phyloP scores from a whole-genome alignment of 2,888 invertebrate species.

The Andricus curvator region DNA sequence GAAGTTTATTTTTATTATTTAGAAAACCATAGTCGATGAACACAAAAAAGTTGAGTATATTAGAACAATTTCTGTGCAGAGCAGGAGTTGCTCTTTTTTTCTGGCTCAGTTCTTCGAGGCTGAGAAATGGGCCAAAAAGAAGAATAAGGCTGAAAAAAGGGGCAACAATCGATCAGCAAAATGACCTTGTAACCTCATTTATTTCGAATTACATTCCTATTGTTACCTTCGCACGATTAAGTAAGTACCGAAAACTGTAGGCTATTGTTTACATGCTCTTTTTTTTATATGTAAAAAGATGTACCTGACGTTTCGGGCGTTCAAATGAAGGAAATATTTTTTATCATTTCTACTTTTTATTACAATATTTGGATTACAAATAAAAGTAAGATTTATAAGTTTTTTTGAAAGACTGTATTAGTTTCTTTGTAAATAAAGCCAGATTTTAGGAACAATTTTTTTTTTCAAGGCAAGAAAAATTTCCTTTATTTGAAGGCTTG shows the following conservation, averaged over 20 bases:
- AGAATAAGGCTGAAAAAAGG: slow-evolving; percentile 46
- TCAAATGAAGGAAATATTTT: slow-evolving; percentile 49
- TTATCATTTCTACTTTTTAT: no score
- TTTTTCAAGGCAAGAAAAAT: background rate
- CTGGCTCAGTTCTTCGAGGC: slow-evolving; percentile 58
- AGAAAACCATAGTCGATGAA: slow-evolving; percentile 43
- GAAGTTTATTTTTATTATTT: slow-evolving; percentile 75
- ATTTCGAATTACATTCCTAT: slow-evolving; percentile 55
- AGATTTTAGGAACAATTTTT: slow-evolving; percentile 20
- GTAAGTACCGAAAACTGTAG: slow-evolving; percentile 47
- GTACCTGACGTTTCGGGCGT: slow-evolving; percentile 44
- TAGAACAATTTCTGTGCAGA: slow-evolving; percentile 62
- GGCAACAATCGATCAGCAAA: slow-evolving; percentile 15
- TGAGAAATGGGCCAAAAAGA: slow-evolving; percentile 36
- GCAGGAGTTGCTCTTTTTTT: slow-evolving; percentile 45
- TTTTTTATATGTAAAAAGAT: slow-evolving; percentile 49
- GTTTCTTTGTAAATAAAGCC: background rate
- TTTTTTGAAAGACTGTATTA: slow-evolving; percentile 20
- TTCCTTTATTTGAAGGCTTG: background rate
- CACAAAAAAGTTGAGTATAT: slow-evolving; percentile 53
- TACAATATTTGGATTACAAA: no score
- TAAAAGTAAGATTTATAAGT: slow-evolving; percentile 47
- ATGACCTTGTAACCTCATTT: slow-evolving; percentile 39
- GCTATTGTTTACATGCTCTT: slow-evolving; percentile 51
- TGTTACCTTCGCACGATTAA: slow-evolving; percentile 53